These are phyloP conservation scores for Orchesellides sinensis DNA, from an alignment of 2,888 invertebrate species.

Conservation along the genomic window DNA sequence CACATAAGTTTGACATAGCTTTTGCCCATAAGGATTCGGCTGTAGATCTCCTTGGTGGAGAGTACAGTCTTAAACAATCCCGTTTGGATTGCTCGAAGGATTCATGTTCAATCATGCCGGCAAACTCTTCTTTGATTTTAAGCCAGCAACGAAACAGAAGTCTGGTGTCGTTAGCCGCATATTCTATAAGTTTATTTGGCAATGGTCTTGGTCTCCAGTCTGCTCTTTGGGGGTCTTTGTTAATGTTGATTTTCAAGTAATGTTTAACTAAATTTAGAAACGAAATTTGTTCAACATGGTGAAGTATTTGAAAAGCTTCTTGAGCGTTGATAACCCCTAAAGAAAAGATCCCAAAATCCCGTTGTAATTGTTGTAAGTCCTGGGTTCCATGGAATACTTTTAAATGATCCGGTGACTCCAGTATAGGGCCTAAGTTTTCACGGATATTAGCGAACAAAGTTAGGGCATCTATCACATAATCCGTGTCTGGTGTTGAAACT, in stretches of 20 bases:
- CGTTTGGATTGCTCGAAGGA: background rate
- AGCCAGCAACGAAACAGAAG: constrained; percentile 2
- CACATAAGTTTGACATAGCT: background rate
- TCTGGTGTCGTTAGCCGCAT: constrained; percentile 5
- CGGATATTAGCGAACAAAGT: no score
- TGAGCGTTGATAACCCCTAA: no score
- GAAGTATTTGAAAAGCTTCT: no score
- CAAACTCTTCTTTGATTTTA: background rate
- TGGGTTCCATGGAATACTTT: no score
- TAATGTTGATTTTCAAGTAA: background rate
- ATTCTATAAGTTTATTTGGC: background rate
- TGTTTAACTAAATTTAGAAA: background rate
- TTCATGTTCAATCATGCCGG: background rate
- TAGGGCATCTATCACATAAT: no score
- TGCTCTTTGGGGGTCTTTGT: background rate
- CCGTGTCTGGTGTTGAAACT: no score
- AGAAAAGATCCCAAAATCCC: no score
- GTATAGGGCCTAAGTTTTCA: no score
- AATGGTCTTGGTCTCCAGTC: background rate
- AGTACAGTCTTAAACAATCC: background rate
- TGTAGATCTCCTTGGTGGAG: background rate
- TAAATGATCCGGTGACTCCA: no score
- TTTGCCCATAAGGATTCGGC: background rate
- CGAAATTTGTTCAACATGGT: background rate
- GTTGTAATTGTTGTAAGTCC: no score